Evolutionary conservation across 1,140 invertebrate species (phyloP).

Genomic region (Neodiprion pinetum): DNA sequence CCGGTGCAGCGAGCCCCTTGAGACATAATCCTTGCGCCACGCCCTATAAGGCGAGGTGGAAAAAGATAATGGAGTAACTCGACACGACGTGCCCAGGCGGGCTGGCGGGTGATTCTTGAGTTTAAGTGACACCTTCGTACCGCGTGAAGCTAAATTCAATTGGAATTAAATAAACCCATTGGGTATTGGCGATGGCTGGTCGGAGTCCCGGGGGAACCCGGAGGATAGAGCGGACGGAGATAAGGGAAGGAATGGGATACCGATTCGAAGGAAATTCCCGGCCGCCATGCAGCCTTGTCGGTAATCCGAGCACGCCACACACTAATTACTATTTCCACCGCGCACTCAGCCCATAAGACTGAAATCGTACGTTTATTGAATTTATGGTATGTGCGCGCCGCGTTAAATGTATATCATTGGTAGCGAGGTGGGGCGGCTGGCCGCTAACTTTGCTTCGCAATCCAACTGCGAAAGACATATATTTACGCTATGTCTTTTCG

Average conservation of each 20-base stretch:
- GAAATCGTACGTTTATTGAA: constrained; percentile 16
- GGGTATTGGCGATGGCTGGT: constrained; percentile 4
- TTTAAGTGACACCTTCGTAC: not conserved
- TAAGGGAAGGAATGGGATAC: not conserved
- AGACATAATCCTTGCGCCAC: not conserved
- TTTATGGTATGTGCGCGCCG: constrained; percentile 16
- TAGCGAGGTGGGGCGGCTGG: not conserved
- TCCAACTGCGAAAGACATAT: not conserved
- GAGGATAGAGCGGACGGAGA: not conserved
- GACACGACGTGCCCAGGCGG: not conserved
- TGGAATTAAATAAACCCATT: constrained; percentile 6
- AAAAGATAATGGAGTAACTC: not conserved
- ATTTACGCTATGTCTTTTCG: not conserved
- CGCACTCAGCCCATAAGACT: constrained; percentile 5
- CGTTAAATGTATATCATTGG: constrained; percentile 15
- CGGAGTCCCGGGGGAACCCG: not conserved
- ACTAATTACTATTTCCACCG: constrained; percentile 15
- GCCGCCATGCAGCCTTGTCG: not conserved
- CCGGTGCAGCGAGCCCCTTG: not conserved
- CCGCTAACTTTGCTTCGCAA: not conserved
- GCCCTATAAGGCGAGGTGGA: not conserved
- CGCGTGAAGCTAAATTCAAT: constrained; percentile 4
- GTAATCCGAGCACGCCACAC: constrained; percentile 9
- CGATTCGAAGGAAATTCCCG: not conserved
- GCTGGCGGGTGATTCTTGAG: not conserved